These are phyloP conservation scores for Drosophila gunungcola DNA, from an alignment of 1,140 invertebrate species.

Conservation along the genomic window DNA sequence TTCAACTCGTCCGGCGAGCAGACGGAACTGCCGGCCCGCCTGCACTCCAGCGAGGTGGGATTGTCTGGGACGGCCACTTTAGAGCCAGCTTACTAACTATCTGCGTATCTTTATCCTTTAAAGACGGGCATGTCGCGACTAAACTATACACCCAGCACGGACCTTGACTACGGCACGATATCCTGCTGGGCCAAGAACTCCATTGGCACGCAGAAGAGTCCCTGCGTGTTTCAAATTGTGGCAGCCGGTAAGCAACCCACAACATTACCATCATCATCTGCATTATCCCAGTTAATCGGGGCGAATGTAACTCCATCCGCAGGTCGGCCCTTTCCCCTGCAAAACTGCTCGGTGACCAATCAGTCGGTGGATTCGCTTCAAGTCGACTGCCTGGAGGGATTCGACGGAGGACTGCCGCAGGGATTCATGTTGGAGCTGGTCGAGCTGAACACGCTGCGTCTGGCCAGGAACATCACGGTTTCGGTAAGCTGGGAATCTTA, in stretches of 20 bases:
- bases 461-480: constrained; percentile 83
- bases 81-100: background rate
- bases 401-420: constrained; percentile 93
- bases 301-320: constrained; percentile 37
- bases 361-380: constrained; percentile 92
- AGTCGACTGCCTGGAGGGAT: constrained; percentile 92
- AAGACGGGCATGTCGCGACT: constrained; percentile 88
- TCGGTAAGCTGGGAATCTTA: constrained; percentile 60
- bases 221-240: constrained; percentile 94
- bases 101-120: constrained; percentile 17
- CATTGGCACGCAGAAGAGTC: constrained; percentile 92
- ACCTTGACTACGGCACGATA: constrained; percentile 94
- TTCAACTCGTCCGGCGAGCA: constrained; percentile 95
- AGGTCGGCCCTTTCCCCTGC: constrained; percentile 93
- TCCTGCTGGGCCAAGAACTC: constrained; percentile 93
- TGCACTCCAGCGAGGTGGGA: constrained; percentile 87
- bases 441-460: constrained; percentile 86
- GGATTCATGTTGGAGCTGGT: constrained; percentile 92
- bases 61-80: constrained; percentile 13
- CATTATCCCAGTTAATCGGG: constrained; percentile 7
- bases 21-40: constrained; percentile 89
- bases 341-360: constrained; percentile 95
- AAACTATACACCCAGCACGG: constrained; percentile 93
- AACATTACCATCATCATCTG: background rate
- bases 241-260: constrained; percentile 86